A percentile compares a stretch with the other conserved stretches of the same genome.
These are phyloP conservation scores for Lacanobia wlatinum DNA, from an alignment of 2,888 invertebrate genomes.

Conservation along the genomic window DNA sequence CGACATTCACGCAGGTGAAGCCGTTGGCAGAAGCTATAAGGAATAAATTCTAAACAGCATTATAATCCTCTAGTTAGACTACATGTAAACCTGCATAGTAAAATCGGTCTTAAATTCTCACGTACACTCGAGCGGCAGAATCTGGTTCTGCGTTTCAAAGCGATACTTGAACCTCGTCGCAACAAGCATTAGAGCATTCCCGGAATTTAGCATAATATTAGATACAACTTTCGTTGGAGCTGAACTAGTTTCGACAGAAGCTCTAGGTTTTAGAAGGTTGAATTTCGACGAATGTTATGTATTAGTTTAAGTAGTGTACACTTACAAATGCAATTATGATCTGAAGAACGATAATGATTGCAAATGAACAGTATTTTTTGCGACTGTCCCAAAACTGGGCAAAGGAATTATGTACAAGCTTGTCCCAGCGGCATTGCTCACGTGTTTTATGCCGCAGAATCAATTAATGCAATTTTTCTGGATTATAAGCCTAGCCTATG, in stretches of 20 bases:
- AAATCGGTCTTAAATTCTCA: conserved; percentile 24
- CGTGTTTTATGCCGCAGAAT: no score
- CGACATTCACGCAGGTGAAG: no score
- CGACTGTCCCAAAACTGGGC: background rate
- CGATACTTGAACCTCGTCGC: conserved; percentile 23
- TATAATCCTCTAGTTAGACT: background rate
- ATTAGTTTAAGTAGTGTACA: background rate
- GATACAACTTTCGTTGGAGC: conserved; percentile 27
- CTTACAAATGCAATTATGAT: background rate
- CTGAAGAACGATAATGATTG: background rate
- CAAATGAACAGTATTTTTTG: background rate
- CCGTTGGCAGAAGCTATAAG: background rate
- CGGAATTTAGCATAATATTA: conserved; percentile 25
- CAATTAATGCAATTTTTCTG: no score
- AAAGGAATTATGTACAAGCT: background rate
- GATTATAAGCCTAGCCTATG: no score
- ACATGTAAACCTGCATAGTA: conserved; percentile 5
- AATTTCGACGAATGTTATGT: conserved; percentile 16
- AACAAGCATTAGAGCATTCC: conserved; percentile 21
- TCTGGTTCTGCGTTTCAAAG: conserved; percentile 39
- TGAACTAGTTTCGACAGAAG: conserved; percentile 30
- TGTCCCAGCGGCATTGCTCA: no score
- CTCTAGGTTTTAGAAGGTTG: background rate
- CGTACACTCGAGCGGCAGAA: conserved; percentile 11
- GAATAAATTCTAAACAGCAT: background rate